Conservation (phyloP, 2,888 invertebrate species). For the Therioaphis trifolii region DNA sequence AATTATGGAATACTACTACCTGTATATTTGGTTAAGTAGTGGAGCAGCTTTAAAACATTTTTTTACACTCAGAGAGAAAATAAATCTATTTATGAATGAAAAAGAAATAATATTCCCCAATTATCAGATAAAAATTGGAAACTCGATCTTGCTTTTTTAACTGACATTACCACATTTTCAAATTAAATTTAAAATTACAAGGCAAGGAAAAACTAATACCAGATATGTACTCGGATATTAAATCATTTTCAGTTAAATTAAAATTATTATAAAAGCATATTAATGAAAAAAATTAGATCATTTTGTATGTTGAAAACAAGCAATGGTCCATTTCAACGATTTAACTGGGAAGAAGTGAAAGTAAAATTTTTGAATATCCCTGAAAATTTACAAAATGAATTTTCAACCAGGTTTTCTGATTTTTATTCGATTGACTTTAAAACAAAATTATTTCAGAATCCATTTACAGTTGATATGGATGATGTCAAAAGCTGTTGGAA, state of each 20-base stretch:
- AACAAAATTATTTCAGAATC: too few species aligned
- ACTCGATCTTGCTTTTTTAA: neutral
- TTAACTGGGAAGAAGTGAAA: slow-evolving; percentile 11
- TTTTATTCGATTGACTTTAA: slow-evolving; percentile 15
- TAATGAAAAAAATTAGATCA: slow-evolving; percentile 8
- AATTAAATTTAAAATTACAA: neutral
- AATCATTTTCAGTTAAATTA: slow-evolving; percentile 3
- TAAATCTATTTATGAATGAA: neutral
- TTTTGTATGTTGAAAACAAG: slow-evolving; percentile 9
- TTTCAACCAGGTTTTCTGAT: slow-evolving; percentile 9
- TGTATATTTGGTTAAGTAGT: neutral
- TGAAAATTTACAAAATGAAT: slow-evolving; percentile 21
- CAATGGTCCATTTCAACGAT: slow-evolving; percentile 14
- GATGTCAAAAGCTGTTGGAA: too few species aligned
- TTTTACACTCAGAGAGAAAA: neutral
- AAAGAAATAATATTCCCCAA: neutral
- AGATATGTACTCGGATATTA: neutral
- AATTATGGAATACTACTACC: too few species aligned
- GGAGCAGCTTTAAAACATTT: neutral
- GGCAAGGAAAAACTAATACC: neutral
- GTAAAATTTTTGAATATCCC: slow-evolving; percentile 1
- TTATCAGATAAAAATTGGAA: neutral
- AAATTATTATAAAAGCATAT: neutral
- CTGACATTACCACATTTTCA: neutral
- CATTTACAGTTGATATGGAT: too few species aligned